Evolutionary conservation across 1,140 invertebrate genomes (phyloP), one percentile per base, ranked within the genome.

Genomic region (Cecropterus lyciades): DNA sequence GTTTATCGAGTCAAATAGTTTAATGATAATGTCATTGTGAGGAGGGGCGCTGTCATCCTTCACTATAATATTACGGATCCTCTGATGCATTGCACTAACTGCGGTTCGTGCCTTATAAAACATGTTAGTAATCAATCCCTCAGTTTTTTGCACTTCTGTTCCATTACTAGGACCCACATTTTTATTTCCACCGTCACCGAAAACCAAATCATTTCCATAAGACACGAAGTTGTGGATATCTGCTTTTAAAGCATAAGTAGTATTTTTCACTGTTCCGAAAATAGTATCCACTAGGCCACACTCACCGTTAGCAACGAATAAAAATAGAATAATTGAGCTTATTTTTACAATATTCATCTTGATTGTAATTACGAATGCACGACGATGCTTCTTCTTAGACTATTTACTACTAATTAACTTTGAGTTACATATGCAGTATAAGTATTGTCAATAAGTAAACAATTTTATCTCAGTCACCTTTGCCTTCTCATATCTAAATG

Each of bases 251-350:
- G 40, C 65, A 20, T 55, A 48, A 5, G 70, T 65, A 11, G 65
- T 69, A 40, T 72, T 72, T 43, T 52, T 53, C 6, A 69, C 46
- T 30, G 43, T 60, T 20, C 49, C 70, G 24, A 57, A 60, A 16
- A 65, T 16, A 8, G 33, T 55, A 3, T 60, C 65, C 5, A 72
- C 30, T 3, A 68, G 8, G 4, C 70, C 70, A 62, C 65, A 64
- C n/a, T 60, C 48, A 40, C 20, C 33, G 33, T 57, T 37, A 15
- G 59, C n/a, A 0, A 40, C 11, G 14, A n/a, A 63, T 15, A 65
- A 37, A 20, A 8, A 53, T 17, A 53, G 11, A 16, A 55, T 48
- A 13, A 55, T 3, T 3, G 9, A 63, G 11, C 0, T 52, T 24
- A 42, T 27, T 27, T 53, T 24, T 8, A 52, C 14, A 27, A 63